Conservation (phyloP, 1,140 invertebrate species). For the Samia ricini region DNA sequence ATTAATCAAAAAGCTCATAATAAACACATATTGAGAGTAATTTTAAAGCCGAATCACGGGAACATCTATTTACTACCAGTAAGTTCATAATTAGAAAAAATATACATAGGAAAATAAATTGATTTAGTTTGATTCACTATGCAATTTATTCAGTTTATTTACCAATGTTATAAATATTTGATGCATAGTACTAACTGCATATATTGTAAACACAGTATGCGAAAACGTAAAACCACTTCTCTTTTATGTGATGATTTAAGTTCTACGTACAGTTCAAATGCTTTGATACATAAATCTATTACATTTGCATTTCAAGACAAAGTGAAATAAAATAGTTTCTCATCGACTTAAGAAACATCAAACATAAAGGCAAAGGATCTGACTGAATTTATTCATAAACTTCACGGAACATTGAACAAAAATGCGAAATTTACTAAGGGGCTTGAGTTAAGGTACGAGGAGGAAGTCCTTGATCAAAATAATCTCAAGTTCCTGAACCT, state of each 20-base stretch:
- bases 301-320: neutral
- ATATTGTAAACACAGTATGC: neutral
- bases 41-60: too few species aligned
- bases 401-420: constrained; percentile 17
- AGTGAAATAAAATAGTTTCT: neutral
- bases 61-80: too few species aligned
- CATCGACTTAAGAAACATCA: neutral
- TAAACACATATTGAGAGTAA: too few species aligned
- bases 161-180: too few species aligned
- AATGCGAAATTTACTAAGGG: constrained; percentile 10
- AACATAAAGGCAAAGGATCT: constrained; percentile 2
- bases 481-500: constrained; percentile 18
- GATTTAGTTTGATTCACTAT: too few species aligned
- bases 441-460: constrained; percentile 9
- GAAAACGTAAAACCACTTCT: neutral
- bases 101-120: too few species aligned
- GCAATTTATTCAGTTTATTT: too few species aligned
- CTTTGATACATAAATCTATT: neutral
- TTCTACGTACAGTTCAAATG: neutral
- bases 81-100: too few species aligned
- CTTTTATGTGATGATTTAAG: too few species aligned
- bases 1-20: too few species aligned
- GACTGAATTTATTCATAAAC: constrained; percentile 11
- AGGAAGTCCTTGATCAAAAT: constrained; percentile 17
- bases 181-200: neutral